Base-by-base conservation (phyloP, 2,113 vertebrate genomes). In the Lophius piscatorius region DNA sequence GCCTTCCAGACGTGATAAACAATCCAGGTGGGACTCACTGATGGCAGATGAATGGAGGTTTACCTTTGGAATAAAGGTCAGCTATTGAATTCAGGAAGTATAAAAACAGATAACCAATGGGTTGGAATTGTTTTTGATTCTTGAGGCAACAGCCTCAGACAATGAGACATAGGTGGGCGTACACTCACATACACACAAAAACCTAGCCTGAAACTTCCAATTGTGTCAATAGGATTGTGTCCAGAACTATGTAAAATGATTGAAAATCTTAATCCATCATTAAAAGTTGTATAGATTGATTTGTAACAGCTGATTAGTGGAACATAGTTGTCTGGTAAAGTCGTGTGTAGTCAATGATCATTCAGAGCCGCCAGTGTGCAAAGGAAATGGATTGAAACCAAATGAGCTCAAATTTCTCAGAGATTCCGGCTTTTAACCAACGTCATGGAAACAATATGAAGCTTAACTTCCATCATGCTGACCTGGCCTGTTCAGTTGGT, bases 21-120 rank as follows among this genome's bases (percentile, higher is more conserved):
- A 92, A 60, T 99, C 94, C 77, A 95, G 95, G 63, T 96, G 97
- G 47, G 93, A 96, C 84, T 98, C 96, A 87, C 92, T 93, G 80
- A 84, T 94, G 56, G 81, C 76, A 41, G 92, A 69, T 48, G 90
- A 54, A 36, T 89, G 92, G 46, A 89, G 89, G 83, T 94, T 95
- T 82, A 88, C 94, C 94, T 99, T 91, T 24, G 44, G 60, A 75
- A 68, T 35, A 77, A 67, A 48, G 60, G 31, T 69, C 59, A 64
- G 46, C 56, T 65, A 40, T 77, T 68, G 66, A 62, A 21, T 45
- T 73, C 28, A 70, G 23, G 49, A 4, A 41, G 18, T 35, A 26
- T 40, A 66, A 56, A 65, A 16, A 41, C 34, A 46, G 17, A 73
- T 65, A 29, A 46, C 55, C 38, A 60, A 14, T 51, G 48, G 63